Percentiles rank a stretch among this genome's conserved stretches.
Conservation (phyloP, 2,113 vertebrate genomes). For the Pomatorhinus ruficollis region DNA sequence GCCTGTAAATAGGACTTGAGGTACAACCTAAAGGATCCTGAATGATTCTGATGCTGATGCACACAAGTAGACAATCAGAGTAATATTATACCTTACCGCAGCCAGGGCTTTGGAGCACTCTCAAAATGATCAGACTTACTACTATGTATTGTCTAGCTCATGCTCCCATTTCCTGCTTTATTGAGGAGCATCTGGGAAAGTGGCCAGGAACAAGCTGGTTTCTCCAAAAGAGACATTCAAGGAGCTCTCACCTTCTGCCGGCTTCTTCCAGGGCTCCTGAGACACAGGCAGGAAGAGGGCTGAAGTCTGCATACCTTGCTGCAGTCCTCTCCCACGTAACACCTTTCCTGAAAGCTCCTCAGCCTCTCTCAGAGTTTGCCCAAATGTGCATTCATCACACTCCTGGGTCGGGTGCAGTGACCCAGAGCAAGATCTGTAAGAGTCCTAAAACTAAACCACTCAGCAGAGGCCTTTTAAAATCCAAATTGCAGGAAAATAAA, state of each 20-base stretch:
- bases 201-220: conserved; percentile 4
- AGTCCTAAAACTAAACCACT: neutral
- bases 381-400: neutral
- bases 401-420: neutral
- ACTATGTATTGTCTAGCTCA: neutral
- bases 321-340: neutral
- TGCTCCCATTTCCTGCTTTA: neutral
- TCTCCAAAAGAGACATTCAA: conserved; percentile 23
- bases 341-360: neutral
- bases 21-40: neutral
- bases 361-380: neutral
- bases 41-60: neutral
- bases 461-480: neutral
- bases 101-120: neutral
- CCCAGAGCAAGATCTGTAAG: neutral
- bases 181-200: conserved; percentile 16
- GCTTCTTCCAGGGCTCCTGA: neutral
- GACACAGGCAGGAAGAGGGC: neutral
- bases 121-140: neutral
- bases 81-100: neutral
- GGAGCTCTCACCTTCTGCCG: neutral
- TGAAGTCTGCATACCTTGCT: neutral
- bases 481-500: neutral
- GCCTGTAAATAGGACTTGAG: neutral
- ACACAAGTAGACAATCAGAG: neutral